Conservation (phyloP, 2,888 invertebrate genomes). For the Dinocampus coccinellae region DNA sequence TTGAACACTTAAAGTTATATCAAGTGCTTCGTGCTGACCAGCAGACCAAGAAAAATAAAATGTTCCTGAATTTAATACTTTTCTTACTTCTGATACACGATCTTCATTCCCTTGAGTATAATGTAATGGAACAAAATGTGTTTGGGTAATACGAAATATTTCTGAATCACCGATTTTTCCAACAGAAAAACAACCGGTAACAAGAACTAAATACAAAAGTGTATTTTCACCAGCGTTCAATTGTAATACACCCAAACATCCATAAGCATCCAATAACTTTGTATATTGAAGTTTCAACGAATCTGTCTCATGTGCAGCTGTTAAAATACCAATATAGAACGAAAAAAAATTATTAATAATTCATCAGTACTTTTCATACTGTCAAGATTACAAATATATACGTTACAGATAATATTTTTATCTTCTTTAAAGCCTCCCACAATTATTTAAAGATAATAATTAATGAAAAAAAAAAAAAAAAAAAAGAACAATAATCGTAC, state of each 20-base stretch:
- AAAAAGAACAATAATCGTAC: too few species aligned
- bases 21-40: constrained; percentile 75
- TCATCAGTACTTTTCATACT: background rate
- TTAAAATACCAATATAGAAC: constrained; percentile 46
- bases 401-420: too few species aligned
- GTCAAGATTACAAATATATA: background rate
- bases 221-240: constrained; percentile 87
- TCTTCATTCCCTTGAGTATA: constrained; percentile 77
- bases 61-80: constrained; percentile 96
- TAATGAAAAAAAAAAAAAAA: too few species aligned
- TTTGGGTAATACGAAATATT: constrained; percentile 94
- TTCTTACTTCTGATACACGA: constrained; percentile 77
- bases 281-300: constrained; percentile 89
- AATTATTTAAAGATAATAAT: too few species aligned
- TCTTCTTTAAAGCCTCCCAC: too few species aligned
- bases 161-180: constrained; percentile 96
- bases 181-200: constrained; percentile 96
- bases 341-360: background rate
- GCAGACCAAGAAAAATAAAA: constrained; percentile 95
- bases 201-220: constrained; percentile 89
- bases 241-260: constrained; percentile 94
- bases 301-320: constrained; percentile 88
- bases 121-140: constrained; percentile 89
- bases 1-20: constrained; percentile 95
- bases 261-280: constrained; percentile 94